Base-by-base conservation (phyloP, 2,888 invertebrate genomes). In the Protonemura montana region DNA sequence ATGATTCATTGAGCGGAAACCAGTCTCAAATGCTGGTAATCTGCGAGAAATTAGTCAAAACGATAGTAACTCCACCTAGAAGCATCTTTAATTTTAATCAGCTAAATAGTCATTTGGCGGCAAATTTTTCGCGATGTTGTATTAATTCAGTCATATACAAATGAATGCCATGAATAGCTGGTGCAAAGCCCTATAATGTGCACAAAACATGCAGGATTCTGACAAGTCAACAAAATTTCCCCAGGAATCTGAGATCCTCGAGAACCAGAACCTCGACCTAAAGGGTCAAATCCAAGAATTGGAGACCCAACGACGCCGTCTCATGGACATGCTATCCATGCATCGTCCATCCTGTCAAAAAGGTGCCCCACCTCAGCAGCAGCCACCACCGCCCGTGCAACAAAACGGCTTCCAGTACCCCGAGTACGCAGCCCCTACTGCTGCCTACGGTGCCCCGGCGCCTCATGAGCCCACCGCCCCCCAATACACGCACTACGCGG, bases 231-330 rank as follows among this genome's bases (percentile, higher is more conserved):
- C 35, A 6, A n/a, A 10, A 6, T 35, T 10, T 10, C 42, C 27
- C 27, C 88, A 92, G 91, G 97, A 98, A 92, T 96, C 97, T 85
- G 97, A 97, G 91, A 94, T 95, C 85, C 92, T 97, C 87, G 97
- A 97, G 91, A 95, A 94, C 86, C 97, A 97, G 92, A 97, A 97
- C 90, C 94, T 96, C 88, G 96, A 96, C 90, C 92, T 97, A 87
- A 97, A 97, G 91, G 93, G 94, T 88, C 97, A 97, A 91, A 95
- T 97, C 87, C 95, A 96, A 91, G 95, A 95, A 89, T 92, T 97
- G 90, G 96, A 97, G 92, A 95, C 94, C 86, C 96, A 97, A 90
- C 94, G 95, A 89, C 94, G 95, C 88, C 94, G 95, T 90, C 92
- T 98, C 87, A 93, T 95, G 89, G 96, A 97, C 89, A 96, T 97